Base-by-base conservation (phyloP, 1,140 invertebrate genomes). In the Hestina assimilis region DNA sequence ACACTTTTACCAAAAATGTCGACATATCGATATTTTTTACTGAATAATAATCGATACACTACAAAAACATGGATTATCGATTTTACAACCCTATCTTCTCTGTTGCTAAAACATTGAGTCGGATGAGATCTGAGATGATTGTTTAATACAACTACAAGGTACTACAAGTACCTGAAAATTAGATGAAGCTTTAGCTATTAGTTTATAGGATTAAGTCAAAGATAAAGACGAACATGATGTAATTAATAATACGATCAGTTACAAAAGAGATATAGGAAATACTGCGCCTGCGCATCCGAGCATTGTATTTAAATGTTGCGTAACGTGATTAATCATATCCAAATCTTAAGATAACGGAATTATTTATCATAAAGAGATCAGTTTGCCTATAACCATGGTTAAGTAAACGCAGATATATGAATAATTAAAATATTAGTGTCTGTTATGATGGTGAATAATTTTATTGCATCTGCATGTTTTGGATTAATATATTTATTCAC, bases 311-410 rank as follows among this genome's bases (percentile, higher is more conserved):
- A 55, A 55, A n/a, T 40, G 41, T 59, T 53, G 23, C 42, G 20
- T 28, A 56, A 72, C 66, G 63, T 69, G 66, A 48, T 59, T 48
- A 66, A 75, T 75, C 72, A 48, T 14, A 57, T 53, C 26, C 12
- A 19, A 5, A 41, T 59, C 33, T 24, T 8, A 11, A 31, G 57
- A 59, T 59, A 59, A 47, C 57, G 12, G 6, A 20, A 47, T 14
- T 24, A n/a, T 31, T 23, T 47, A 46, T 21, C 31, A 24, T n/a
- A 11, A 43, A 26, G 38, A n/a, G 21, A 47, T 42, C 57, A 59
- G 48, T 59, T 35, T 11, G 26, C 17, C 4, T n/a, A 12, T n/a
- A 46, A 24, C 26, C 8, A 6, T 12, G 12, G 42, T 48, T 4
- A 1, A 48, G 33, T 41, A 15, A 11, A 38, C 14, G 20, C 14